These are phyloP conservation scores for Schmidtea mediterranea DNA, from an alignment of 1,140 invertebrate species.

Conservation along the genomic window DNA sequence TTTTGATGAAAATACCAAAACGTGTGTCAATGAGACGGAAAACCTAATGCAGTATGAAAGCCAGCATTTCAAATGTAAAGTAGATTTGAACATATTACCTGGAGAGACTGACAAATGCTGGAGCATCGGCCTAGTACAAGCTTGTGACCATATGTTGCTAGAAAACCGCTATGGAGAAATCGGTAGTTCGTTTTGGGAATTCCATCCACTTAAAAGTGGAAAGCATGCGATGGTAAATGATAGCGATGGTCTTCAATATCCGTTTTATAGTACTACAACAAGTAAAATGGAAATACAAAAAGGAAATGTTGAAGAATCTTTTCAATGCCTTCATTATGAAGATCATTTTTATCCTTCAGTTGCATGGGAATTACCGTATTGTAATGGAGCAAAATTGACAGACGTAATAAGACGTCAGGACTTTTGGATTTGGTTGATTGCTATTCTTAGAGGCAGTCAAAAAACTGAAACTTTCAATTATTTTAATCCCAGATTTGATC, in stretches of 20 bases:
- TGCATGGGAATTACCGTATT: slow-evolving; percentile 6
- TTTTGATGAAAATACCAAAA: slow-evolving; percentile 1
- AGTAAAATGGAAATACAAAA: not conserved
- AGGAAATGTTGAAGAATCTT: not conserved
- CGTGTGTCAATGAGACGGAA: not conserved
- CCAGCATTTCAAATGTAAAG: slow-evolving; percentile 4
- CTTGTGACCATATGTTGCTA: slow-evolving; percentile 4
- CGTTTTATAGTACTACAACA: slow-evolving; percentile 2
- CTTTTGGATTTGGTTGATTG: slow-evolving; percentile 6
- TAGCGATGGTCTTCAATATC: slow-evolving; percentile 5
- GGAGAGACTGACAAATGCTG: not conserved
- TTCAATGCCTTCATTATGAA: not conserved
- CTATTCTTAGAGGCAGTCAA: not conserved
- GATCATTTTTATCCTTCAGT: slow-evolving; percentile 6
- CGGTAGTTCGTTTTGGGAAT: slow-evolving; percentile 6
- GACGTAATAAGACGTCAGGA: slow-evolving; percentile 4
- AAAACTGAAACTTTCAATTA: slow-evolving; percentile 3
- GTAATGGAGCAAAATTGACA: not conserved
- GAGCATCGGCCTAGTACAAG: slow-evolving; percentile 3
- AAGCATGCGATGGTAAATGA: slow-evolving; percentile 4
- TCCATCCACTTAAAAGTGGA: slow-evolving; percentile 1
- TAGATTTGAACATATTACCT: not conserved
- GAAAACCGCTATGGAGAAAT: slow-evolving; percentile 5
- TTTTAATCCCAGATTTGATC: not conserved
- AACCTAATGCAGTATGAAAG: slow-evolving; percentile 5